Percentiles rank a stretch among this genome's conserved stretches.
Evolutionary conservation across 2,113 vertebrate genomes (phyloP).

Genomic region (Saguinus imperator): DNA sequence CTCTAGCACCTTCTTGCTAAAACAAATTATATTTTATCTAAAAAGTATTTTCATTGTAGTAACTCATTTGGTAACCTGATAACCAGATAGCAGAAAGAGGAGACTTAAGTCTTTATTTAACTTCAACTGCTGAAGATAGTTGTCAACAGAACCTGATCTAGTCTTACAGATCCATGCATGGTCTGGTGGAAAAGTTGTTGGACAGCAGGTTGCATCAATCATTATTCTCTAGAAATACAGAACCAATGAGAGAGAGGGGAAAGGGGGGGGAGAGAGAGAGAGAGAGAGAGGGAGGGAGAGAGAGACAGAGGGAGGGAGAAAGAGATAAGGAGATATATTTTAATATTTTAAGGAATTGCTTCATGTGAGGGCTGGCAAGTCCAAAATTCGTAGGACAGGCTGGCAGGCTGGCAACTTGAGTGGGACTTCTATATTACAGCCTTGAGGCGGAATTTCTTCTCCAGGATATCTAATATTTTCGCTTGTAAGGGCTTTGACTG

Average conservation of each 20-base stretch:
- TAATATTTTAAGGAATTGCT: background rate
- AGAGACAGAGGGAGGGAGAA: too few relatives aligned
- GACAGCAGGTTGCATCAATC: too few relatives aligned
- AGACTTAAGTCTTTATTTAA: background rate
- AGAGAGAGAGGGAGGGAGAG: too few relatives aligned
- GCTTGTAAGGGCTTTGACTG: background rate
- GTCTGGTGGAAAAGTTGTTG: background rate
- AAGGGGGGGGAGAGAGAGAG: too few relatives aligned
- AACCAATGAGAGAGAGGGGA: background rate
- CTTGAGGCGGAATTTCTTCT: background rate
- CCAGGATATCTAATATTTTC: background rate
- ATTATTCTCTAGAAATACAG: background rate
- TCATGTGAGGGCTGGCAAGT: background rate
- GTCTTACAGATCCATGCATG: background rate
- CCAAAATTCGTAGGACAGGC: background rate
- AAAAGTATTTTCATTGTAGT: background rate
- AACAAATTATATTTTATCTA: background rate
- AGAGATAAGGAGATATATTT: background rate
- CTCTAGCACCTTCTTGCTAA: background rate
- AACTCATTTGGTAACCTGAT: background rate
- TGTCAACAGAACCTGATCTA: background rate
- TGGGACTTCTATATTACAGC: background rate
- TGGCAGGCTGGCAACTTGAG: background rate
- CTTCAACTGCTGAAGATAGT: background rate
- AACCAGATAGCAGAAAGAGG: background rate